A percentile compares a stretch with the other conserved stretches of the same genome.
phyloP scores from a whole-genome alignment of 1,140 invertebrate genomes.

The Pogonognathellus flavescens region DNA sequence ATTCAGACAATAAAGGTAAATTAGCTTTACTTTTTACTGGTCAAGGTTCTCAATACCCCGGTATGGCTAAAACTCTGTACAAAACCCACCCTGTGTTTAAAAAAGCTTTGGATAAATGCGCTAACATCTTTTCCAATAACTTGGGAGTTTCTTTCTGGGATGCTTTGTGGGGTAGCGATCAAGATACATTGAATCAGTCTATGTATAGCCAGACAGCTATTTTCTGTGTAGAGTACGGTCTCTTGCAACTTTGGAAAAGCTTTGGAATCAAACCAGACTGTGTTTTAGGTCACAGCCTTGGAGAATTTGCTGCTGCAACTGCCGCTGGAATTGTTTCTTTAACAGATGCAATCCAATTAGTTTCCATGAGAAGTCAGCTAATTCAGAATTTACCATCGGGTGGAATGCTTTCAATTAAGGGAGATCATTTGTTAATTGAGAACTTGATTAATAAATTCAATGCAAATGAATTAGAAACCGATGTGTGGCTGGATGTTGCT shows the following conservation, averaged over 20 bases:
- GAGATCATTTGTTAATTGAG: not conserved
- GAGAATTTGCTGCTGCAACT: conserved; percentile 61
- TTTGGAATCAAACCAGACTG: conserved; percentile 56
- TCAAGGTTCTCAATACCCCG: conserved; percentile 60
- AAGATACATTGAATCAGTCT: conserved; percentile 19
- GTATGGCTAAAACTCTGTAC: conserved; percentile 56
- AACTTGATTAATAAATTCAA: conserved; percentile 18
- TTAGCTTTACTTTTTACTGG: conserved; percentile 62
- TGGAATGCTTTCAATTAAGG: conserved; percentile 56
- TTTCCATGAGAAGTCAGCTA: conserved; percentile 54
- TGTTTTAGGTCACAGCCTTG: conserved; percentile 57
- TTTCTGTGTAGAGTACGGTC: conserved; percentile 59
- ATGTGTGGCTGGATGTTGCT: conserved; percentile 44
- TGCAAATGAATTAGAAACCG: not conserved
- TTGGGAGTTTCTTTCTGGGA: not conserved
- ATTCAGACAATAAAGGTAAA: not conserved
- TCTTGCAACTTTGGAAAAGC: conserved; percentile 56
- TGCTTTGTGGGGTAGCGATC: conserved; percentile 2
- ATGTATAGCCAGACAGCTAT: conserved; percentile 62
- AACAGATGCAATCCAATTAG: conserved; percentile 51
- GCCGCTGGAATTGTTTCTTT: conserved; percentile 50
- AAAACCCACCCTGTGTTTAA: conserved; percentile 53
- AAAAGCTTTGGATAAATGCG: conserved; percentile 45
- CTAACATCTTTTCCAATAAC: not conserved
- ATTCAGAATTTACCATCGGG: conserved; percentile 37